Percentiles rank a stretch among this genome's conserved stretches.
Evolutionary conservation across 1,140 invertebrate species (phyloP).

Genomic region (Drosophila navojoa): DNA sequence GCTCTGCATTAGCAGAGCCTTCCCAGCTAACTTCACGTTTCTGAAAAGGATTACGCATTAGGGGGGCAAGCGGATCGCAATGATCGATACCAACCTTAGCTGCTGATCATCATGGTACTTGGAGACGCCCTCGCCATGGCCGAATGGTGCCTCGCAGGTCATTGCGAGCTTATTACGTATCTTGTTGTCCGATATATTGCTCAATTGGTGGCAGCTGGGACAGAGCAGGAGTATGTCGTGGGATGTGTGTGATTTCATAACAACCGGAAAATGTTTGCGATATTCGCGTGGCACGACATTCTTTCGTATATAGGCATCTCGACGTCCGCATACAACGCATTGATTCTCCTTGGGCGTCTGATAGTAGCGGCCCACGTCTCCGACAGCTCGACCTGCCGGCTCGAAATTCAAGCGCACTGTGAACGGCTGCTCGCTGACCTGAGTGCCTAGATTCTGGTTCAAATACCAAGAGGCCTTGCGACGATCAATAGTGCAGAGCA

Average conservation of each 20-base stretch:
- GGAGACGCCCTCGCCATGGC: conserved; percentile 53
- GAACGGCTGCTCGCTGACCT: conserved; percentile 88
- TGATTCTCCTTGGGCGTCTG: conserved; percentile 90
- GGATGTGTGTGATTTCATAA: conserved; percentile 93
- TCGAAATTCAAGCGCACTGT: conserved; percentile 92
- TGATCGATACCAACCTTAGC: conserved; percentile 48
- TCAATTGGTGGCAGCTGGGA: conserved; percentile 89
- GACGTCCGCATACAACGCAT: conserved; percentile 92
- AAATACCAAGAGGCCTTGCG: conserved; percentile 93
- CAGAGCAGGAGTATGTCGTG: conserved; percentile 93
- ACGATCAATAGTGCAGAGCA: conserved; percentile 91
- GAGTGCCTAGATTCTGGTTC: conserved; percentile 87
- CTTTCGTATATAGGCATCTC: conserved; percentile 90
- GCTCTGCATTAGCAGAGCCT: conserved; percentile 86
- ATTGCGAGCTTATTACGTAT: conserved; percentile 87
- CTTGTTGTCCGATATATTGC: conserved; percentile 88
- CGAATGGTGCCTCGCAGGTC: conserved; percentile 87
- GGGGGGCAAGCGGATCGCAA: not conserved
- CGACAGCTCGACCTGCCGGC: conserved; percentile 89
- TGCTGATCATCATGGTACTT: conserved; percentile 80
- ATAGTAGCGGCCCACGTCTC: conserved; percentile 89
- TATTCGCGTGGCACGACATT: conserved; percentile 94
- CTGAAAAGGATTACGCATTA: conserved; percentile 64
- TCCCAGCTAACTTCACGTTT: conserved; percentile 88
- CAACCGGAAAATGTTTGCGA: conserved; percentile 91